A percentile compares a stretch with the other conserved stretches of the same genome.
phyloP scores from a whole-genome alignment of 2,113 vertebrate genomes.

The Chamaea fasciata region DNA sequence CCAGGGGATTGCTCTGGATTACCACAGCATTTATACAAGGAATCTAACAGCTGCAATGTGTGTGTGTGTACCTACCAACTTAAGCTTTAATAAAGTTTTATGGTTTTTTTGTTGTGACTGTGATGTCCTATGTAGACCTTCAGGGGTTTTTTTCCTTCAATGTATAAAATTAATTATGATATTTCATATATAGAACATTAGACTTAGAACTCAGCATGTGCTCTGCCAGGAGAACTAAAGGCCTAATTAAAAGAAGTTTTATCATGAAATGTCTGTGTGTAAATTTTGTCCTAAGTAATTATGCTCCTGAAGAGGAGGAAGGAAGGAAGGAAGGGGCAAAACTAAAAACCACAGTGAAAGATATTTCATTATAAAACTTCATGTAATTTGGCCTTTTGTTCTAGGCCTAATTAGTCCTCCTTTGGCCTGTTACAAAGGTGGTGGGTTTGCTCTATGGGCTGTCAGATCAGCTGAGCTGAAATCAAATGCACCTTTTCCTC shows the following conservation, averaged over 20 bases:
- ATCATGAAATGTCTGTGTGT: background rate
- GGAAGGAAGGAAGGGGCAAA: background rate
- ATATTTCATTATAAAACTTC: background rate
- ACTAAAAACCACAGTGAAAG: background rate
- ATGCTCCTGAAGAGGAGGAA: background rate
- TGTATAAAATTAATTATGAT: background rate
- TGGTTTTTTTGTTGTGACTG: background rate
- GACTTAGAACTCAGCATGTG: background rate
- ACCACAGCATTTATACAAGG: background rate
- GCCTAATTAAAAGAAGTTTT: background rate
- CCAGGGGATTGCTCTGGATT: background rate
- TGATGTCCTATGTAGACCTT: background rate
- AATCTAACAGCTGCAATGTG: background rate
- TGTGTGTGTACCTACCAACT: background rate
- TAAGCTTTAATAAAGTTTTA: background rate
- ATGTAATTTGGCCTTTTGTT: background rate
- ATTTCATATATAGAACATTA: background rate
- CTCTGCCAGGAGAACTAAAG: background rate
- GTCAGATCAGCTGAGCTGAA: background rate
- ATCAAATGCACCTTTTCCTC: background rate
- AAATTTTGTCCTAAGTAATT: background rate
- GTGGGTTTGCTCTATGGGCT: rapidly evolving
- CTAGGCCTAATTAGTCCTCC: background rate
- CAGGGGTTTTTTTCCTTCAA: background rate
- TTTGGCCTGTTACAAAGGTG: background rate